Evolutionary conservation across 2,113 vertebrate species (phyloP).

Genomic region (Plecotus auritus): DNA sequence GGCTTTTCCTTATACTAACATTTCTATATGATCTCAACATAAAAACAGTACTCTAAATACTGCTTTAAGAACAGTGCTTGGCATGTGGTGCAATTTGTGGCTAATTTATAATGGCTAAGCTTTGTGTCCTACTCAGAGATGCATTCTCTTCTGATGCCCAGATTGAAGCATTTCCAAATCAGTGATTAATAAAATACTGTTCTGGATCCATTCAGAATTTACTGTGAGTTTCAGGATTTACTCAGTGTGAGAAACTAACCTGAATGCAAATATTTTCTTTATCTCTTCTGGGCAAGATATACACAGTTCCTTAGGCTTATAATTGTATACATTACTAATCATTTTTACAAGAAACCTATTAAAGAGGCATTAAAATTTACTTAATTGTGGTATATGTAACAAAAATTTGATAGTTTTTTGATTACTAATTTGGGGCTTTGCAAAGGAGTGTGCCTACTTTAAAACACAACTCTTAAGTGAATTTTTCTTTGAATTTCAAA

Average conservation of each 20-base stretch:
- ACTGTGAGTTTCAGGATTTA: background rate
- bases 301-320: background rate
- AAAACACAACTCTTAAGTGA: background rate
- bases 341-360: background rate
- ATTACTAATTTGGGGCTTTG: background rate
- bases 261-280: background rate
- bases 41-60: background rate
- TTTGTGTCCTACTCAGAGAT: background rate
- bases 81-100: background rate
- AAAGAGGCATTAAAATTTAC: background rate
- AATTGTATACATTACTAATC: background rate
- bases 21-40: background rate
- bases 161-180: background rate
- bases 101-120: background rate
- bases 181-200: background rate
- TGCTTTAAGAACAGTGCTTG: background rate
- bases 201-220: background rate
- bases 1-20: background rate
- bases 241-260: background rate
- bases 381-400: background rate
- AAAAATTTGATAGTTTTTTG: background rate
- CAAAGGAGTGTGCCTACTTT: background rate
- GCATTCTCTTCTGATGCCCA: background rate
- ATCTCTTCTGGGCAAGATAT: background rate
- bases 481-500: background rate